Evolutionary conservation across 2,888 invertebrate species (phyloP).

Genomic region (Stramonita haemastoma): DNA sequence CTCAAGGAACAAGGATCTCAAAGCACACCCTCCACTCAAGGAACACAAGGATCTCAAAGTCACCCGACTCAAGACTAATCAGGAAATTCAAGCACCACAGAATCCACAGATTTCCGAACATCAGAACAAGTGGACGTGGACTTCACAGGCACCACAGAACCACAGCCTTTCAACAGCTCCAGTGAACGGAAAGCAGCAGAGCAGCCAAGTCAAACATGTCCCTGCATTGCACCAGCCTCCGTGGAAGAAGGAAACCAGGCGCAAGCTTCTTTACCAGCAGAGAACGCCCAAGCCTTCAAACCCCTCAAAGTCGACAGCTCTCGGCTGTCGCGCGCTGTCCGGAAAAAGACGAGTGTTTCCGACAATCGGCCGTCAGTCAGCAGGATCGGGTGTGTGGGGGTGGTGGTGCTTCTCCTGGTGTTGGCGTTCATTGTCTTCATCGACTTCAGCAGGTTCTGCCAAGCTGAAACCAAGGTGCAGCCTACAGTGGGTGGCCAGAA

Average conservation of each 20-base stretch:
- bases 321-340: slow-evolving; percentile 25
- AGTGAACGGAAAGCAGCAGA: background rate
- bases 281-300: background rate
- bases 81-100: background rate
- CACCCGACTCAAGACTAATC: background rate
- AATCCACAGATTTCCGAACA: too few relatives aligned
- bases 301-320: slow-evolving; percentile 19
- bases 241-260: background rate
- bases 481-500: too few relatives aligned
- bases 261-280: background rate
- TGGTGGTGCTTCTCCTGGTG: background rate
- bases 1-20: too few relatives aligned
- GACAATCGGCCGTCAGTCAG: slow-evolving; percentile 26
- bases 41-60: background rate
- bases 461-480: background rate
- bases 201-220: background rate
- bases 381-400: slow-evolving; percentile 15
- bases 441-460: background rate
- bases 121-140: too few relatives aligned
- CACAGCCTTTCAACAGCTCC: background rate
- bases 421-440: background rate
- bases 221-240: background rate
- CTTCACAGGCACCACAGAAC: background rate
- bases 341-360: slow-evolving; percentile 32
- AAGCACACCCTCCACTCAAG: background rate